Conservation (phyloP, 1,140 invertebrate species). For the Cheumatopsyche charites region DNA sequence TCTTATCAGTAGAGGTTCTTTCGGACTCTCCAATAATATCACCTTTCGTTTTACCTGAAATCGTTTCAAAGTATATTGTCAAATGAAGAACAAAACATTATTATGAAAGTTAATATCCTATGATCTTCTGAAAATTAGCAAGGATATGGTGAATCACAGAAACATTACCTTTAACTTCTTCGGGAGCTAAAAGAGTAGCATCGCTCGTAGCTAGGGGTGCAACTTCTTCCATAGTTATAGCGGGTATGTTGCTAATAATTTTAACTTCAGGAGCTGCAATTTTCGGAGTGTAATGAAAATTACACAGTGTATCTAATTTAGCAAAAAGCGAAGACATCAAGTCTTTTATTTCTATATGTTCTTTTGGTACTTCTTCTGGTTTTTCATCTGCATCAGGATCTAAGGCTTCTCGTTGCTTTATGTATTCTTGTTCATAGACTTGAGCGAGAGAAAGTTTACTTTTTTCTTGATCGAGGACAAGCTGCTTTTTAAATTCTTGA, state of each 20-base stretch:
- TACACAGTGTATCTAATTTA: conserved; percentile 90
- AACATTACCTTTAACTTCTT: conserved; percentile 81
- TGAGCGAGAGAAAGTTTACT: conserved; percentile 93
- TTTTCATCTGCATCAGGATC: conserved; percentile 65
- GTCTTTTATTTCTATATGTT: conserved; percentile 77
- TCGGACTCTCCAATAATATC: conserved; percentile 82
- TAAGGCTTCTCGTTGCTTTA: conserved; percentile 77
- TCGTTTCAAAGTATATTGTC: neutral
- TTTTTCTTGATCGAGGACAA: conserved; percentile 93
- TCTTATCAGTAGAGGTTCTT: conserved; percentile 84
- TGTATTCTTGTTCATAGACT: conserved; percentile 94
- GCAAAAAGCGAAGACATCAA: conserved; percentile 81
- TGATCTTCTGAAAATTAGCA: neutral
- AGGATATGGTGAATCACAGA: neutral
- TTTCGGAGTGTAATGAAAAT: conserved; percentile 95
- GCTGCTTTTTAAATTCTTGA: conserved; percentile 86
- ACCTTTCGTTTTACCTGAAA: conserved; percentile 73
- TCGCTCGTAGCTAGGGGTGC: conserved; percentile 86
- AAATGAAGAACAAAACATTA: neutral
- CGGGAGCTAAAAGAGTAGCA: conserved; percentile 87
- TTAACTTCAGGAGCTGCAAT: conserved; percentile 83
- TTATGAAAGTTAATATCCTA: too few species aligned
- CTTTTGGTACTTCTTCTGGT: conserved; percentile 71
- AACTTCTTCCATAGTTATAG: conserved; percentile 95
- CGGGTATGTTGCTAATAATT: conserved; percentile 89